Evolutionary conservation across 1,140 invertebrate species (phyloP).

Genomic region (Drosophila pseudoananassae): DNA sequence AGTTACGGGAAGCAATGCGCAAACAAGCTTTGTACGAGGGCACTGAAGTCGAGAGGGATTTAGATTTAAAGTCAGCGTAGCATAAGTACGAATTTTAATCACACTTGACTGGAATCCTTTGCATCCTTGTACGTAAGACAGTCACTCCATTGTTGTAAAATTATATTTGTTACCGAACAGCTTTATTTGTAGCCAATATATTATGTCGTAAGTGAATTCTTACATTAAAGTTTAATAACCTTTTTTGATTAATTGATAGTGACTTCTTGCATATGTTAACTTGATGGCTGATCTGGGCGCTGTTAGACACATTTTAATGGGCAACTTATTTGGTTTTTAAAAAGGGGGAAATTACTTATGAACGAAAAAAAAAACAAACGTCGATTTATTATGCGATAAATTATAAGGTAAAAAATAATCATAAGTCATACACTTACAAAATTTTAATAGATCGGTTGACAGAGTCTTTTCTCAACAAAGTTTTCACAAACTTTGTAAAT

Average conservation of each 20-base stretch:
- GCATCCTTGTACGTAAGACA: conserved; percentile 3
- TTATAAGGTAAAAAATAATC: neutral
- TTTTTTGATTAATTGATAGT: conserved; percentile 1
- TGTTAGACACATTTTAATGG: neutral
- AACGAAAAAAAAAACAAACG: neutral
- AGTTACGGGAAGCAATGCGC: conserved; percentile 82
- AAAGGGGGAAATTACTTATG: neutral
- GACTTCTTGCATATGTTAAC: neutral
- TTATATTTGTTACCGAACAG: conserved; percentile 22
- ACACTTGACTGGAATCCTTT: conserved; percentile 1
- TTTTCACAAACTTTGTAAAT: too few relatives aligned
- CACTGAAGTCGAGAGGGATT: conserved; percentile 68
- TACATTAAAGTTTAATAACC: conserved; percentile 17
- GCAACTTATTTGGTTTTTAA: neutral
- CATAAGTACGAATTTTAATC: conserved; percentile 11
- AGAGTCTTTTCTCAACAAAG: too few relatives aligned
- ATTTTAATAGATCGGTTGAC: too few relatives aligned
- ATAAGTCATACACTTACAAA: too few relatives aligned
- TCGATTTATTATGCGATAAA: neutral
- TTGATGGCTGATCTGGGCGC: neutral
- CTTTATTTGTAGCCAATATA: conserved; percentile 24
- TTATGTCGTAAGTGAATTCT: conserved; percentile 26
- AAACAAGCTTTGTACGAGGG: conserved; percentile 83
- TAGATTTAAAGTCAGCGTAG: conserved; percentile 76
- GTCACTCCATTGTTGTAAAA: conserved; percentile 16